phyloP scores from a whole-genome alignment of 2,888 invertebrate genomes.

The Drosophila engyochracea region DNA sequence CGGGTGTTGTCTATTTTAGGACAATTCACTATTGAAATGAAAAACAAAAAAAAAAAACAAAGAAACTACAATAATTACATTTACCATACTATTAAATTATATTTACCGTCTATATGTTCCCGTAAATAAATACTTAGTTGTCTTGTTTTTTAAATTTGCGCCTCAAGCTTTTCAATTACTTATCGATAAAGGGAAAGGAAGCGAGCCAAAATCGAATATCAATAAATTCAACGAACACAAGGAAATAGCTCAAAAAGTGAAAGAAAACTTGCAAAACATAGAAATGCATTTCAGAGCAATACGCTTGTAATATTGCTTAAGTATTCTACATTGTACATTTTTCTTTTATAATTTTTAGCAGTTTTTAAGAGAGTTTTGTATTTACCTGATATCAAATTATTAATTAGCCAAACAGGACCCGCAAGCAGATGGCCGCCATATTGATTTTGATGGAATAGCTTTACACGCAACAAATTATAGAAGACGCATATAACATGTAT shows the following conservation, averaged over 20 bases:
- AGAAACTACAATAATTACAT: slow-evolving; percentile 52
- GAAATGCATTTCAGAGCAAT: not conserved
- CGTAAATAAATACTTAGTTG: slow-evolving; percentile 57
- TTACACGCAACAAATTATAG: not conserved
- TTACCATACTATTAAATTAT: slow-evolving; percentile 46
- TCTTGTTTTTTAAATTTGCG: slow-evolving; percentile 48
- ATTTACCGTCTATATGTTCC: slow-evolving; percentile 43
- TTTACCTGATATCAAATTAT: not conserved
- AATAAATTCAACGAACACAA: not conserved
- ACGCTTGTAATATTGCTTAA: rapidly evolving
- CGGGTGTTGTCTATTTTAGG: slow-evolving; percentile 53
- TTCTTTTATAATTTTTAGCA: not conserved
- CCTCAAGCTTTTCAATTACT: not conserved
- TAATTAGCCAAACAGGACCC: not conserved
- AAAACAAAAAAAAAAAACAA: slow-evolving; percentile 11
- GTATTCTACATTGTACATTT: not conserved
- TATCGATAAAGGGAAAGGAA: not conserved
- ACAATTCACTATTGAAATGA: slow-evolving; percentile 45
- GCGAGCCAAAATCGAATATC: not conserved
- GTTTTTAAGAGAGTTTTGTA: not conserved
- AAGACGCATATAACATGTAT: not conserved
- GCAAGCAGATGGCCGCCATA: not conserved
- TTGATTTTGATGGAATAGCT: not conserved
- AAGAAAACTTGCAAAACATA: not conserved
- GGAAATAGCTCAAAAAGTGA: not conserved